Conservation (phyloP, 2,888 invertebrate species). For the Standfussiana lucernea region DNA sequence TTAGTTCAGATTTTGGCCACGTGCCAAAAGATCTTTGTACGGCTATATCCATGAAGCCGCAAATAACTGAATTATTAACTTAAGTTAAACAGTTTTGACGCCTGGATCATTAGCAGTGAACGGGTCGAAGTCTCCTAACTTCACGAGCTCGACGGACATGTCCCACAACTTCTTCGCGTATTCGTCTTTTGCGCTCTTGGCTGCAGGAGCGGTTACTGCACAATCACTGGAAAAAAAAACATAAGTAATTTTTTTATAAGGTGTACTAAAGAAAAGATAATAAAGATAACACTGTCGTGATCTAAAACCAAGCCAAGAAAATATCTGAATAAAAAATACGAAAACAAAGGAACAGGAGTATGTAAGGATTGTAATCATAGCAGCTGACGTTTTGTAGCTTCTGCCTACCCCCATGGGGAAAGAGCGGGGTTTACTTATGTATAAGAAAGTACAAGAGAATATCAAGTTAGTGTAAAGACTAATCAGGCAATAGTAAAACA, state of each 20-base stretch:
- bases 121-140: conserved; percentile 82
- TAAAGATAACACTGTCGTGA: no score
- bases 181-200: conserved; percentile 86
- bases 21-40: not conserved
- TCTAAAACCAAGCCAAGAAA: no score
- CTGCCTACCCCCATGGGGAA: no score
- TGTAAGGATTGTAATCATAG: no score
- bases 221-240: conserved; percentile 90
- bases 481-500: no score
- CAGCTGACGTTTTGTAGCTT: no score
- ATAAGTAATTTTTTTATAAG: not conserved
- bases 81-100: conserved; percentile 56
- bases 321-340: no score
- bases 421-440: no score
- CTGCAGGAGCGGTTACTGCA: conserved; percentile 81
- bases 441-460: no score
- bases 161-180: conserved; percentile 91
- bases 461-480: no score
- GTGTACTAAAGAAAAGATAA: not conserved
- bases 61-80: not conserved
- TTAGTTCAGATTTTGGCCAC: not conserved
- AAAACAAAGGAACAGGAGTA: no score
- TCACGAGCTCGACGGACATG: conserved; percentile 90
- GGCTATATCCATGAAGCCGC: not conserved
- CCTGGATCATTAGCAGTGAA: conserved; percentile 80